phyloP scores from a whole-genome alignment of 2,888 invertebrate genomes.

The Amphipyra berbera region DNA sequence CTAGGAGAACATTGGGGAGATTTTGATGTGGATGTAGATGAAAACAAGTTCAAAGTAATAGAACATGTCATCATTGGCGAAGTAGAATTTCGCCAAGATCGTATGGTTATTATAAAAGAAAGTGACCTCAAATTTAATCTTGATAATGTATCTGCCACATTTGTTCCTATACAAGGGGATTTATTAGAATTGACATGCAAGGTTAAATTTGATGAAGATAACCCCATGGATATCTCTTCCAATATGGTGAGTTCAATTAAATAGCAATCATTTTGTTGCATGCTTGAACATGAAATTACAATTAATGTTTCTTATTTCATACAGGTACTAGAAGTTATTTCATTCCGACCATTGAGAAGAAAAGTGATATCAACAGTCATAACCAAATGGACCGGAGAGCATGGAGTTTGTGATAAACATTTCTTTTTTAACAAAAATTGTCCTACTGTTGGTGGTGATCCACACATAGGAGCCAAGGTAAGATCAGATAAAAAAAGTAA shows the following conservation, averaged over 20 bases:
- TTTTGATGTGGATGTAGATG: slow-evolving; percentile 73
- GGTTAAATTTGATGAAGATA: slow-evolving; percentile 90
- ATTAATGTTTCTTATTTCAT: slow-evolving; percentile 9
- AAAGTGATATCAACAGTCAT: slow-evolving; percentile 88
- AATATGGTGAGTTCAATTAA: slow-evolving; percentile 72
- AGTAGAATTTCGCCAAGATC: slow-evolving; percentile 74
- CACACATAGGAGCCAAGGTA: slow-evolving; percentile 91
- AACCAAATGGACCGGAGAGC: slow-evolving; percentile 77
- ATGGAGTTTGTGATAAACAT: slow-evolving; percentile 90
- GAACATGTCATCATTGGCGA: slow-evolving; percentile 80
- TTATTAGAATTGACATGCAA: slow-evolving; percentile 91
- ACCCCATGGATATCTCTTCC: slow-evolving; percentile 81
- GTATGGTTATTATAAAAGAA: slow-evolving; percentile 85
- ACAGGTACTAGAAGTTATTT: slow-evolving; percentile 90
- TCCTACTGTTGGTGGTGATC: slow-evolving; percentile 87
- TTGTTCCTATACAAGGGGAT: slow-evolving; percentile 93
- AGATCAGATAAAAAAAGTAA: slow-evolving; percentile 29
- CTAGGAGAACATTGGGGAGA: slow-evolving; percentile 88
- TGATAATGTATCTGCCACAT: slow-evolving; percentile 90
- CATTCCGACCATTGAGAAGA: slow-evolving; percentile 90
- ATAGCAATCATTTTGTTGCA: background rate
- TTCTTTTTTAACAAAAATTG: slow-evolving; percentile 90
- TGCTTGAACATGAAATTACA: no score
- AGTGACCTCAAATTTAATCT: slow-evolving; percentile 90
- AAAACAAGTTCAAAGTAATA: slow-evolving; percentile 70